A percentile compares a stretch with the other conserved stretches of the same genome.
These are phyloP conservation scores for Drosophila ficusphila DNA, from an alignment of 1,140 invertebrate genomes.

Conservation along the genomic window DNA sequence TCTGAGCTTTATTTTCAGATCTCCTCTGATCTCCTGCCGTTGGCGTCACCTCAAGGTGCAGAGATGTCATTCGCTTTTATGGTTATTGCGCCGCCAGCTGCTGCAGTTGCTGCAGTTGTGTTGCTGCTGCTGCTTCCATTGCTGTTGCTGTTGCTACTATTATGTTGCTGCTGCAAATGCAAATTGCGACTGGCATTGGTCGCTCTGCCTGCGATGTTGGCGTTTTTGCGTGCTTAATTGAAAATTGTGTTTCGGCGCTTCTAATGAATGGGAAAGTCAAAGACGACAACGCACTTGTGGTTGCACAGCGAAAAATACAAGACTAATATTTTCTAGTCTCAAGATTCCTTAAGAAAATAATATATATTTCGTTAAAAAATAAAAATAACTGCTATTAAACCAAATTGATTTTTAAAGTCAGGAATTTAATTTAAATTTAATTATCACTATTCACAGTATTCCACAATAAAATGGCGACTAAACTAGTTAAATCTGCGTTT, in stretches of 20 bases:
- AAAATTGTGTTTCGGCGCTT: conserved; percentile 48
- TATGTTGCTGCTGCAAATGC: conserved; percentile 56
- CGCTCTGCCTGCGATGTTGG: conserved; percentile 56
- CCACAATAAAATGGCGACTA: not conserved
- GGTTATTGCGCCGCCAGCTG: conserved; percentile 58
- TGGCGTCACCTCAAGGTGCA: conserved; percentile 66
- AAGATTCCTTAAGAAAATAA: too few relatives aligned
- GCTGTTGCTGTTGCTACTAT: conserved; percentile 12
- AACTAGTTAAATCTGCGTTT: not conserved
- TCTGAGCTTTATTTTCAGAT: conserved; percentile 9
- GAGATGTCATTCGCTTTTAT: conserved; percentile 77
- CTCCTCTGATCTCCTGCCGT: conserved; percentile 38
- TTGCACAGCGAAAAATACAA: conserved; percentile 5
- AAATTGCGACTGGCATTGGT: conserved; percentile 58
- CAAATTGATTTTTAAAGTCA: too few relatives aligned
- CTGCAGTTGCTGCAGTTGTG: not conserved
- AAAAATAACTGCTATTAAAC: too few relatives aligned
- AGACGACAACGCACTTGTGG: not conserved
- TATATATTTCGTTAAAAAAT: too few relatives aligned
- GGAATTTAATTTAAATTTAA: too few relatives aligned
- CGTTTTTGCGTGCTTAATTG: conserved; percentile 75
- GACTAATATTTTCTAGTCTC: too few relatives aligned
- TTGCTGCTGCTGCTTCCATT: conserved; percentile 2
- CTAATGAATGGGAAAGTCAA: conserved; percentile 55
- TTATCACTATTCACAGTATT: too few relatives aligned